These are phyloP conservation scores for Drosophila peninsularis DNA, from an alignment of 2,888 invertebrate genomes.

Conservation along the genomic window DNA sequence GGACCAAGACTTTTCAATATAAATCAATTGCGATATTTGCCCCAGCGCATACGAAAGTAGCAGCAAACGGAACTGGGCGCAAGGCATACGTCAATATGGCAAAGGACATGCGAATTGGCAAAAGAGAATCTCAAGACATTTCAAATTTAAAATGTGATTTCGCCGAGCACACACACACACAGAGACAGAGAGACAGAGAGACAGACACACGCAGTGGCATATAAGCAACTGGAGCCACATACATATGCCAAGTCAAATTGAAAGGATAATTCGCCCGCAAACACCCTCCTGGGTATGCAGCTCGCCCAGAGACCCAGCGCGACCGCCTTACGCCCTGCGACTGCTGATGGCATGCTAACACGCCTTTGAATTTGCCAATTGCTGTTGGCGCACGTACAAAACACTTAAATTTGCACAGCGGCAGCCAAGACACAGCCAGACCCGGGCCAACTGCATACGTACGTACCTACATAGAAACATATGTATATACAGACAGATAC, in stretches of 20 bases:
- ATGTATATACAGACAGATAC: conserved; percentile 9
- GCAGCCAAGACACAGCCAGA: conserved; percentile 61
- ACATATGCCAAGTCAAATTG: conserved; percentile 84
- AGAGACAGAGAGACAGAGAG: no score
- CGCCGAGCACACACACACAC: conserved; percentile 31
- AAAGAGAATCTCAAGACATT: conserved; percentile 80
- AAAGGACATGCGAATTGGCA: conserved; percentile 67
- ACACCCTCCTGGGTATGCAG: conserved; percentile 81
- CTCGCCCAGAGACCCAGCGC: conserved; percentile 40
- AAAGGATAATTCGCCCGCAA: conserved; percentile 85
- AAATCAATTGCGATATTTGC: conserved; percentile 80
- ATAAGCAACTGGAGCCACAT: conserved; percentile 43
- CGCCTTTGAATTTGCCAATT: conserved; percentile 84
- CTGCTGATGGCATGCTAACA: conserved; percentile 81
- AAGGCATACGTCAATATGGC: conserved; percentile 74
- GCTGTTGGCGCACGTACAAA: conserved; percentile 82
- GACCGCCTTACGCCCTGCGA: conserved; percentile 19
- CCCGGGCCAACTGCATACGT: conserved; percentile 46
- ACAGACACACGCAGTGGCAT: background rate
- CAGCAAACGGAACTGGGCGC: conserved; percentile 62
- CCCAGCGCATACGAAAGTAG: conserved; percentile 63
- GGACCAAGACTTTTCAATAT: conserved; percentile 78
- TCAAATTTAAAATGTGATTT: conserved; percentile 82
- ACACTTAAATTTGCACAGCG: conserved; percentile 82
- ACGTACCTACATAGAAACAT: background rate